Evolutionary conservation across 1,140 invertebrate genomes (phyloP).

Genomic region (Trissolcus basalis): DNA sequence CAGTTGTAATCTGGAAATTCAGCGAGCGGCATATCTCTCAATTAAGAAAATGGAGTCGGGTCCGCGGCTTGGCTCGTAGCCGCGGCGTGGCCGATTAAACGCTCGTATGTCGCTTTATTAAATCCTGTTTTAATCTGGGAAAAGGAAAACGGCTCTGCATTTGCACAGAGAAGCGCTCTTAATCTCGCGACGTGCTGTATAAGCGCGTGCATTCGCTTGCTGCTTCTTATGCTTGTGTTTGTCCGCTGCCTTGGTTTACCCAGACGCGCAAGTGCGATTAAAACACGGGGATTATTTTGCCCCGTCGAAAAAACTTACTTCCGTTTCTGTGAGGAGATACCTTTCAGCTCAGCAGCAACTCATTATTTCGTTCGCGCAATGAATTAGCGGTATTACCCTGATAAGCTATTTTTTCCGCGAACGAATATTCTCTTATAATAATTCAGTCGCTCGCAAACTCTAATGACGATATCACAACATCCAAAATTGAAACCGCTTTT

Average conservation of each 20-base stretch:
- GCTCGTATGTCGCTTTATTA: slow-evolving; percentile 73
- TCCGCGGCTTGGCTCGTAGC: slow-evolving; percentile 42
- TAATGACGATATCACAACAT: too few relatives aligned
- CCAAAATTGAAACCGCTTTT: too few relatives aligned
- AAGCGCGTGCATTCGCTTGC: slow-evolving; percentile 34
- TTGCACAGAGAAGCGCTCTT: slow-evolving; percentile 54
- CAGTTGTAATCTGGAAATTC: slow-evolving; percentile 55
- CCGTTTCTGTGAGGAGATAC: slow-evolving; percentile 4
- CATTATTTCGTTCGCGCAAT: slow-evolving; percentile 1
- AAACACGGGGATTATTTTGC: slow-evolving; percentile 28
- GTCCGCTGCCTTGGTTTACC: slow-evolving; percentile 58
- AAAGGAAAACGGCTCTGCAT: slow-evolving; percentile 66
- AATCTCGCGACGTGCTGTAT: slow-evolving; percentile 49
- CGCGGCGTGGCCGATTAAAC: slow-evolving; percentile 67
- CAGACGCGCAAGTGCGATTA: slow-evolving; percentile 43
- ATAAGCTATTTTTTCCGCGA: too few relatives aligned
- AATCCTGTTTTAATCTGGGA: slow-evolving; percentile 72
- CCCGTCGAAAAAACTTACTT: slow-evolving; percentile 17
- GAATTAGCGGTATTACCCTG: background rate
- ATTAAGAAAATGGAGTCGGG: slow-evolving; percentile 65
- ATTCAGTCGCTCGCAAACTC: too few relatives aligned
- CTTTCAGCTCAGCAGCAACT: background rate
- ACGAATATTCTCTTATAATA: too few relatives aligned
- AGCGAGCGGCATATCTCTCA: slow-evolving; percentile 60
- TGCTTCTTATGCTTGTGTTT: slow-evolving; percentile 55